Conservation (phyloP, 2,888 invertebrate species). For the Polia nebulosa region DNA sequence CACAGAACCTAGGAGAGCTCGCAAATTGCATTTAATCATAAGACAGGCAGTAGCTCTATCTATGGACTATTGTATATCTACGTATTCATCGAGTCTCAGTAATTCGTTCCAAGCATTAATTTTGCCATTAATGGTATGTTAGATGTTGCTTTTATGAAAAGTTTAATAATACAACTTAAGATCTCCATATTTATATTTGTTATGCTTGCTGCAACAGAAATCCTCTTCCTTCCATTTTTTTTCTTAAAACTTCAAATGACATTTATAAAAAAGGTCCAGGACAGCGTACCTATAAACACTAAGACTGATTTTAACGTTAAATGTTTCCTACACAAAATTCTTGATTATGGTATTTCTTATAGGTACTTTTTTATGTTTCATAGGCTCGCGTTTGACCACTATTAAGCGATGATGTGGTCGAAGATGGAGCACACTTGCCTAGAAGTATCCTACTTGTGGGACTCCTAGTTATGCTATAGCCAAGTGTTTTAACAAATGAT, state of each 20-base stretch:
- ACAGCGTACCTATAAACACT: too few species aligned
- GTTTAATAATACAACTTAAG: not conserved
- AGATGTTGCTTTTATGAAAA: too few species aligned
- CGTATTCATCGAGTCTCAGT: not conserved
- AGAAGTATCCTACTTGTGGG: too few species aligned
- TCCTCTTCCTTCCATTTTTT: not conserved
- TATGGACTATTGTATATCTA: too few species aligned
- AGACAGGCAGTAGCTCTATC: not conserved
- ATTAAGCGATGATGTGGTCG: too few species aligned
- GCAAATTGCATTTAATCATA: not conserved
- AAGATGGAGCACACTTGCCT: too few species aligned
- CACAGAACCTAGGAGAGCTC: not conserved
- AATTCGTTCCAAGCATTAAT: not conserved
- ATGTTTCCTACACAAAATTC: not conserved
- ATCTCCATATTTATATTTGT: not conserved
- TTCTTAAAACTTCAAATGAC: not conserved
- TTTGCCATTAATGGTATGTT: too few species aligned
- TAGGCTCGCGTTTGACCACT: too few species aligned
- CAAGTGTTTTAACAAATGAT: constrained; percentile 26
- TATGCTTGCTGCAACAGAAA: not conserved
- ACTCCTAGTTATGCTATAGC: not conserved
- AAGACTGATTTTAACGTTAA: not conserved
- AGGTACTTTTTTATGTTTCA: too few species aligned
- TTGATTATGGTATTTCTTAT: not conserved
- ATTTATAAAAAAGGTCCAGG: constrained; percentile 5